These are phyloP conservation scores for Leptarthrus brevirostris DNA, from an alignment of 2,888 invertebrate species.

Conservation along the genomic window DNA sequence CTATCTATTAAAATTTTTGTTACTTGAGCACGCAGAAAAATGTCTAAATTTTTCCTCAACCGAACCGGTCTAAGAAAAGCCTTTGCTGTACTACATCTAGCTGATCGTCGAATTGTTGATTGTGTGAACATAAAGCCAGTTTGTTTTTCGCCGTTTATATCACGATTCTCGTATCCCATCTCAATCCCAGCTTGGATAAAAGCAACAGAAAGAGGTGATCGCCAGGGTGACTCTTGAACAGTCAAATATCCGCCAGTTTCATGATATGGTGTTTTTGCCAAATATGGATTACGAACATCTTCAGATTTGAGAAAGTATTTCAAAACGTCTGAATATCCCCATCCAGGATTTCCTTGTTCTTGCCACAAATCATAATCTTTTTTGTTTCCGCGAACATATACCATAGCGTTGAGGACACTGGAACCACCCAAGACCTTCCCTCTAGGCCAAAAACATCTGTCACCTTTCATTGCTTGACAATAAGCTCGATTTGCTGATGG, in stretches of 20 bases:
- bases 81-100: constrained; percentile 88
- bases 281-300: constrained; percentile 86
- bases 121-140: constrained; percentile 90
- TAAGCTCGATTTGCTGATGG: constrained; percentile 82
- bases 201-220: constrained; percentile 82
- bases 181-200: constrained; percentile 86
- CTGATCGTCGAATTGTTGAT: constrained; percentile 84
- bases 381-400: constrained; percentile 88
- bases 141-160: constrained; percentile 84
- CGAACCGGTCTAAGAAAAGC: constrained; percentile 86
- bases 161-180: constrained; percentile 83
- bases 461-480: constrained; percentile 88
- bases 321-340: constrained; percentile 85
- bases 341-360: constrained; percentile 83
- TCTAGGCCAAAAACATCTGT: constrained; percentile 90
- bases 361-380: constrained; percentile 92
- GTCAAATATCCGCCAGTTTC: constrained; percentile 83
- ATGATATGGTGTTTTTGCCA: constrained; percentile 80
- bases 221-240: constrained; percentile 87
- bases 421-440: constrained; percentile 92
- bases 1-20: constrained; percentile 78
- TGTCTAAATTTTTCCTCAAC: constrained; percentile 81
- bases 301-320: constrained; percentile 90
- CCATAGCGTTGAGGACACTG: constrained; percentile 90
- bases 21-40: constrained; percentile 81